Evolutionary conservation across 2,797 vertebrate species (phyloP), one percentile per base, ranked within the genome.

Genomic region (Anguilla megastoma): DNA sequence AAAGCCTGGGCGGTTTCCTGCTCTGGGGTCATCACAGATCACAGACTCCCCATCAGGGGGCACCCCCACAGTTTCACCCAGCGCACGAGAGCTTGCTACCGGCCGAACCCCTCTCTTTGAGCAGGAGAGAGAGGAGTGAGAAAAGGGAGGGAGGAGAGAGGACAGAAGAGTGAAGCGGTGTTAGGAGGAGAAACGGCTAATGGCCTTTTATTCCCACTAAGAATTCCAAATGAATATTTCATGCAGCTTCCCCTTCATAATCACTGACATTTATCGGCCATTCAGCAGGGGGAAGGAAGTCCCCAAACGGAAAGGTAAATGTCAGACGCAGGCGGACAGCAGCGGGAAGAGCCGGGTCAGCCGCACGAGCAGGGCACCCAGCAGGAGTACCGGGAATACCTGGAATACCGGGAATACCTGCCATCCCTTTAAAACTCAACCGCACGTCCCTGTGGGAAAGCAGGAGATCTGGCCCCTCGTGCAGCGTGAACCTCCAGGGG

Each of bases 151-250:
- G 52, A 54, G 52, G 6, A 21, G 36, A 69, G 41, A 33, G 79
- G 16, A 33, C 33, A 58, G 16, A 27, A 48, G 24, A 63, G n/a
- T 45, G 86, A 18, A 16, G 58, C 21, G 12, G 5, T 82, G 79
- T 82, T 82, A 58, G 10, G 9, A 41, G 54, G 33, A 14, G 41
- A 85, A 52, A 56, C 71, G 18, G 84, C 87, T 87, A 84, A 88
- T 48, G 82, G 76, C 58, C 88, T 85, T 79, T 74, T 74, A 88
- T 89, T 45, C 86, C 60, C 88, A 30, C 58, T 27, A 91, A 74
- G 87, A 10, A 88, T 69, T 54, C 66, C 30, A 14, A 89, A 89
- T 90, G 41, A 90, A 90, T 85, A 89, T 91, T 84, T 88, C 66
- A 91, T 90, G 84, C 83, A 76, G 21, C 79, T 45, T 50, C 85